Evolutionary conservation across 2,797 vertebrate genomes (phyloP).

Genomic region (Channallabes apus): DNA sequence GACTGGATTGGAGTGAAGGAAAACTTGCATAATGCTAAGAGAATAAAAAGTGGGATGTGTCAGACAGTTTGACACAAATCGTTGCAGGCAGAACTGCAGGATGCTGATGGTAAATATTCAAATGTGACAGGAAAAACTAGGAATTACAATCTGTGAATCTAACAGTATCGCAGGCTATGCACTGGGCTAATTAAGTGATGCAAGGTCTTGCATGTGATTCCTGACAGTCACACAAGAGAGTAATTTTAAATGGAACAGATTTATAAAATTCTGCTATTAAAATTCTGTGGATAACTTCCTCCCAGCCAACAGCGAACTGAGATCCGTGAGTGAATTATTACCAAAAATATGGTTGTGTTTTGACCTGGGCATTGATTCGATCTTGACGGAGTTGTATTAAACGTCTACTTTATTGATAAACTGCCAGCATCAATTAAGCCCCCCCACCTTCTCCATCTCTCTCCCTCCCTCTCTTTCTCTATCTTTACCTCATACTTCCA

Average conservation of each 20-base stretch:
- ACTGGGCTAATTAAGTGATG: constrained; percentile 34
- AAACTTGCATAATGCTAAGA: constrained; percentile 24
- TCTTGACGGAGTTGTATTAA: constrained; percentile 31
- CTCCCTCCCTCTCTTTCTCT: neutral
- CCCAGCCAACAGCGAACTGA: constrained; percentile 2
- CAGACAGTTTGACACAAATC: constrained; percentile 37
- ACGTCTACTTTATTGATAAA: constrained; percentile 20
- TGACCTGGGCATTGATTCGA: constrained; percentile 13
- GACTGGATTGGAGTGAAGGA: constrained; percentile 15
- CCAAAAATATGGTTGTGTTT: constrained; percentile 22
- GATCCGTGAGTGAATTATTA: neutral
- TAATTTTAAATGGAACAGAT: constrained; percentile 9
- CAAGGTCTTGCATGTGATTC: constrained; percentile 12
- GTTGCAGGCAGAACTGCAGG: constrained; percentile 36
- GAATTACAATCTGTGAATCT: constrained; percentile 5
- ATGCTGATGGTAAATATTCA: constrained; percentile 34
- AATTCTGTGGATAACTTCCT: neutral
- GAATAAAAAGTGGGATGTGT: constrained; percentile 32
- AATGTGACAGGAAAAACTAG: constrained; percentile 17
- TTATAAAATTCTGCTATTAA: constrained; percentile 2
- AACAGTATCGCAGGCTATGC: constrained; percentile 21
- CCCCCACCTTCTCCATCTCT: neutral
- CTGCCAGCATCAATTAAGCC: constrained; percentile 8
- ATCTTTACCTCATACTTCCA: neutral
- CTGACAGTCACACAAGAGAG: constrained; percentile 17